Evolutionary conservation across 2,888 invertebrate species (phyloP).

Genomic region (Phanerotoma sp.): DNA sequence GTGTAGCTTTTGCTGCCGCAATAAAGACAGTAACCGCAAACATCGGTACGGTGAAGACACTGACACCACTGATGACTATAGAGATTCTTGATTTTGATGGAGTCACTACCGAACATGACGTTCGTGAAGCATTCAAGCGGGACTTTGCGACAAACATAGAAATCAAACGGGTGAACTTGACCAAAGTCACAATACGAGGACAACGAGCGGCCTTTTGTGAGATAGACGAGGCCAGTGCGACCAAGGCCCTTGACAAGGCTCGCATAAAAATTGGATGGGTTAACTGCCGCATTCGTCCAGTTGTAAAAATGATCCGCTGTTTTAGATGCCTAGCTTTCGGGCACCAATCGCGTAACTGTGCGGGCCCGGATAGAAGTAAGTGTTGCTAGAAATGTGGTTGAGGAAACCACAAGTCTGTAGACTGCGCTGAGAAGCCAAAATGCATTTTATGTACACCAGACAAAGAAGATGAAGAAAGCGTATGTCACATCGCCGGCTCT

Average conservation of each 20-base stretch:
- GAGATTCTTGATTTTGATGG: no score
- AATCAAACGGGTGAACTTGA: no score
- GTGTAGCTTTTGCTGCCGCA: no score
- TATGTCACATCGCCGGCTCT: conserved; percentile 25
- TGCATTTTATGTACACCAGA: conserved; percentile 31
- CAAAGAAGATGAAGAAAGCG: neutral
- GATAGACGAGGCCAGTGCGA: no score
- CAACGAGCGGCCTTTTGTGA: no score
- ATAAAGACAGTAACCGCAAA: no score
- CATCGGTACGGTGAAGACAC: no score
- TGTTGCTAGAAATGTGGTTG: no score
- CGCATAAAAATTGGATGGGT: neutral
- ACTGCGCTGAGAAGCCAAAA: conserved; percentile 17
- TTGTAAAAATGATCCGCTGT: conserved; percentile 21
- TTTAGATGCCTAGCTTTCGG: conserved; percentile 23
- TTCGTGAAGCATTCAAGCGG: neutral
- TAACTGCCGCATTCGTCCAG: neutral
- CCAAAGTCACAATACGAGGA: no score
- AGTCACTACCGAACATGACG: no score
- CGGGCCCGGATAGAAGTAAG: no score
- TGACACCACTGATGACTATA: no score
- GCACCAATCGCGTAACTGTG: conserved; percentile 13
- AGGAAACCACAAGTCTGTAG: conserved; percentile 29
- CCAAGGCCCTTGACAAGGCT: neutral
- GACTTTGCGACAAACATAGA: neutral